Evolutionary conservation across 2,113 vertebrate species (phyloP), one percentile per base, ranked within the genome.

Genomic region (Lutjanus erythropterus): DNA sequence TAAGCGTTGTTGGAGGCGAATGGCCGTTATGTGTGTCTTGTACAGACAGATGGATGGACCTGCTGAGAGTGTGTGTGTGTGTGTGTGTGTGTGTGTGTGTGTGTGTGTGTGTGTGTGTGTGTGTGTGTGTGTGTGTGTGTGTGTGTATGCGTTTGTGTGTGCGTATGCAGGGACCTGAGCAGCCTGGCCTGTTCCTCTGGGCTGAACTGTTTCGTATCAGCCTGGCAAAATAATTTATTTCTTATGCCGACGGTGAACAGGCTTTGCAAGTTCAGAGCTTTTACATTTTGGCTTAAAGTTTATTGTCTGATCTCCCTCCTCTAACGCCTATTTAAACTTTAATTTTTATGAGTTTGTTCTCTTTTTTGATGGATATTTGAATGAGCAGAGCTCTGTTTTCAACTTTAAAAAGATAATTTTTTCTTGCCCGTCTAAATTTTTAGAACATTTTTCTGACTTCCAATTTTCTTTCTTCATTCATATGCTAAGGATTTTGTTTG

Each of bases 1-100:
- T 88, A 88, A 66, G 75, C 42, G 35, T 78, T 84, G 55, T 88
- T 66, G 78, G 77, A 84, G 68, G 78, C 46, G 25, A 50, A 83
- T 55, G 84, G 78, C 29, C 18, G 21, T 55, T 56, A 42, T 75
- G 72, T 69, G 69, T 72, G 59, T 65, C 59, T 81, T 84, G 86
- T 88, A 50, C 41, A 55, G 58, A 81, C 83, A 75, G 69, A 88
- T 78, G 46, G 70, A 75, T n/a, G 29, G 80, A 71, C 44, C 60
- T 11, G 27, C 65, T 72, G 61, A 73, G 44, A 56, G 42, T 41
- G 70, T 41, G 33, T 85, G 56, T 66, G 11, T 60, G 7, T 72
- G 37, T 65, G 58, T 58, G 23, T 67, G 50, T 61, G 39, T 27
- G 23, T 27, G 7, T 14, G 42, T 50, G 37, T 23, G 56, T 42